Evolutionary conservation across 2,888 invertebrate species (phyloP), one percentile per base, ranked within the genome.

Genomic region (Agrilus cyanescens): DNA sequence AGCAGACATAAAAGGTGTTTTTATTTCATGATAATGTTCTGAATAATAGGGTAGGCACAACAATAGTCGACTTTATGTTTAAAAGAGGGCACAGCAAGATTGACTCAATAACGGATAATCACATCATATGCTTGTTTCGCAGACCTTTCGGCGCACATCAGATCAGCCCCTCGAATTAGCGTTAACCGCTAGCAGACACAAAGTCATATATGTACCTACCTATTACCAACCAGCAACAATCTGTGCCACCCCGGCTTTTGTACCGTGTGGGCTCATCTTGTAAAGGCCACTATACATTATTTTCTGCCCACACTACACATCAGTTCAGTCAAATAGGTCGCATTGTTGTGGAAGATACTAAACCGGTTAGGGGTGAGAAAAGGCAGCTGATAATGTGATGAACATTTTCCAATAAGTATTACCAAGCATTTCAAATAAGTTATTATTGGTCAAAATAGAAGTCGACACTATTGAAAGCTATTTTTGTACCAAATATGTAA

Each of bases 191-290:
- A 36, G 25, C 25, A 25, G 25, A 25, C 25, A 25, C 25, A 25
- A 25, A 25, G 25, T 25, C 25, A 10, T 25, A 25, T 10, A 25
- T 25, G 35, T 34, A 38, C 33, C 41, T 39, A 41, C 34, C 35
- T 41, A 47, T 45, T 47, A 49, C 42, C 47, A 49, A 49, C 44
- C 40, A 43, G 47, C 47, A 51, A 51, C 50, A 51, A 51, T 51
- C 47, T 51, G 51, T 51, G 47, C 51, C 51, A 51, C 47, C 43
- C 49, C 48, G 47, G 38, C 50, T 50, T 46, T 50, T 50, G 47
- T 51, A 50, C 50, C 44, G 45, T 40, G 47, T 38, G 38, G 40
- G 40, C 42, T 43, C 43, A 46, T 46, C 46, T 46, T 46, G 40
- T 43, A 42, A 43, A 42, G 37, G 39, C 38, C 38, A 45, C 33